These are phyloP conservation scores for Allophyes oxyacanthae DNA, from an alignment of 2,888 invertebrate genomes.

Conservation along the genomic window DNA sequence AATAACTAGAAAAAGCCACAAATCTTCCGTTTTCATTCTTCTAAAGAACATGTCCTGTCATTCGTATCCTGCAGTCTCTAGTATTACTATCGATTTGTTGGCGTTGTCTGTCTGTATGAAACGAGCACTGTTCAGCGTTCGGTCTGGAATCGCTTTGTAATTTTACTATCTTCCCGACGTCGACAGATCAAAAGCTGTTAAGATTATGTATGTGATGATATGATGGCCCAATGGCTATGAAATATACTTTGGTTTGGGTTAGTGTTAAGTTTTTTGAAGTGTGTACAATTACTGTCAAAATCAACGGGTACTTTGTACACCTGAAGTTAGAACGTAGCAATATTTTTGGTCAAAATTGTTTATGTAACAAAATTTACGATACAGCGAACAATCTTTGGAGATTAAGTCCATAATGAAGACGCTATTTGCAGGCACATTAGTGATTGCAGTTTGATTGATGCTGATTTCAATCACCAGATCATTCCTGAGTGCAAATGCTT, in stretches of 20 bases:
- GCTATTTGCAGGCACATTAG: too few relatives aligned
- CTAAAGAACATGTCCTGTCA: background rate
- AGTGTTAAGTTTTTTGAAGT: constrained; percentile 23
- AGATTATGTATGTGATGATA: constrained; percentile 22
- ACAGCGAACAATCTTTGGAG: too few relatives aligned
- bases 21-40: constrained; percentile 1
- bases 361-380: too few relatives aligned
- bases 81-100: constrained; percentile 26
- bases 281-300: constrained; percentile 10
- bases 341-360: too few relatives aligned
- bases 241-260: constrained; percentile 20
- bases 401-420: too few relatives aligned
- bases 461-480: too few relatives aligned
- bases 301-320: background rate
- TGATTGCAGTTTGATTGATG: too few relatives aligned
- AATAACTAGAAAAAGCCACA: too few relatives aligned
- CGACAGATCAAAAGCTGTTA: constrained; percentile 40
- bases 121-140: constrained; percentile 38
- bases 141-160: constrained; percentile 37
- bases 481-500: too few relatives aligned
- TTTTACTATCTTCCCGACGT: constrained; percentile 28
- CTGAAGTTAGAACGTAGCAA: too few relatives aligned
- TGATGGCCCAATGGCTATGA: constrained; percentile 10
- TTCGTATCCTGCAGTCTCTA: constrained; percentile 3
- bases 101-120: constrained; percentile 25